phyloP scores from a whole-genome alignment of 2,888 invertebrate species.

The Aspidiotus rigidus region DNA sequence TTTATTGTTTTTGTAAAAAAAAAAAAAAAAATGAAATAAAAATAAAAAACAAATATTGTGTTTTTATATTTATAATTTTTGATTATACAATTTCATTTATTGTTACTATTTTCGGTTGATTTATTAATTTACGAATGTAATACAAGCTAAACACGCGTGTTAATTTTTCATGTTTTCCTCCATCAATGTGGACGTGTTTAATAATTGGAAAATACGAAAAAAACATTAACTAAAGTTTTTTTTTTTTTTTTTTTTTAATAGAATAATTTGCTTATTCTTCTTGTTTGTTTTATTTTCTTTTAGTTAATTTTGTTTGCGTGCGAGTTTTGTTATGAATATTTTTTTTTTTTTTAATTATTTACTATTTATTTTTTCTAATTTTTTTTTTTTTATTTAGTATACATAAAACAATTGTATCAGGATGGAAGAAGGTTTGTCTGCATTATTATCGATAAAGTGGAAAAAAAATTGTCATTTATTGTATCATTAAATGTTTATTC shows the following conservation, averaged over 20 bases:
- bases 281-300: constrained; percentile 23
- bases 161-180: neutral
- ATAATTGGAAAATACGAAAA: neutral
- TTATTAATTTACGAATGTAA: neutral
- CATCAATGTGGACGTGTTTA: neutral
- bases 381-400: constrained; percentile 26
- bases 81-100: neutral
- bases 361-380: constrained; percentile 13
- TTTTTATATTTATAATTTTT: neutral
- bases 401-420: constrained; percentile 22
- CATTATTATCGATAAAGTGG: constrained; percentile 27
- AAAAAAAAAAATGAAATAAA: no score
- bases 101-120: constrained; percentile 4
- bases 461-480: constrained; percentile 27
- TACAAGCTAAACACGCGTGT: neutral
- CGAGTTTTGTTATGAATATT: constrained; percentile 25
- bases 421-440: constrained; percentile 31
- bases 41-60: no score
- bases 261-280: constrained; percentile 31
- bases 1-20: no score
- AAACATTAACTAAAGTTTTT: constrained; percentile 13
- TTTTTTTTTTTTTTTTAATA: constrained; percentile 22
- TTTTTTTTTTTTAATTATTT: constrained; percentile 21
- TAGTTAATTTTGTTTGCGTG: constrained; percentile 34
- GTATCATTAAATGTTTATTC: constrained; percentile 31